These are phyloP conservation scores for Huso huso DNA, from an alignment of 2,797 vertebrate genomes.

Conservation along the genomic window DNA sequence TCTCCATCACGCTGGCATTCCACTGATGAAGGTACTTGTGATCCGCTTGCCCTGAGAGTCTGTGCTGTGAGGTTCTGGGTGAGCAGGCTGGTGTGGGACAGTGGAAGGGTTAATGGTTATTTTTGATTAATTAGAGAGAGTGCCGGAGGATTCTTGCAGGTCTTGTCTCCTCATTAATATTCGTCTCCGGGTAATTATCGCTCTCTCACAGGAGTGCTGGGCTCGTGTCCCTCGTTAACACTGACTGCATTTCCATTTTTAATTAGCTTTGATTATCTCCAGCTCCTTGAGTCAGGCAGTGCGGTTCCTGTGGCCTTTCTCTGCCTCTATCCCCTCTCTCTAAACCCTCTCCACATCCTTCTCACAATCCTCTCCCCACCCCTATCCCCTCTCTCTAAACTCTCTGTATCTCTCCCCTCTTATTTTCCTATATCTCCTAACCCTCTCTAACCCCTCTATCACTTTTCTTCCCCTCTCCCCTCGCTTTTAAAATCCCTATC, in stretches of 20 bases:
- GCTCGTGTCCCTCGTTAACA: slow-evolving; percentile 8
- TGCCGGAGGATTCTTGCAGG: neutral
- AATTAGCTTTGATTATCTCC: slow-evolving; percentile 5
- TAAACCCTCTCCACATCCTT: neutral
- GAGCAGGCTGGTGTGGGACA: too few relatives aligned
- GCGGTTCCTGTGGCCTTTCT: neutral
- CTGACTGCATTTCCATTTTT: slow-evolving; percentile 3
- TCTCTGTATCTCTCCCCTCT: slow-evolving; percentile 12
- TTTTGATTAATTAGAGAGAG: too few relatives aligned
- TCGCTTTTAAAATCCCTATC: neutral
- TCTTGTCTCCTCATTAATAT: slow-evolving; percentile 5
- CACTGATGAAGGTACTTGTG: too few relatives aligned
- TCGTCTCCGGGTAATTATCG: neutral
- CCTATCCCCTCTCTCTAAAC: slow-evolving; percentile 8
- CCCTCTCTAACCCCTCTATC: slow-evolving; percentile 31
- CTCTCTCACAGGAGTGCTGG: neutral
- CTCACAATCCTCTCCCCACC: neutral
- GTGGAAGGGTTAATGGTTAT: too few relatives aligned
- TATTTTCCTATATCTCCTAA: slow-evolving; percentile 11
- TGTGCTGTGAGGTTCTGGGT: too few relatives aligned
- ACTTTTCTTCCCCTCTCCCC: slow-evolving; percentile 41
- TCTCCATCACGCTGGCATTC: too few relatives aligned
- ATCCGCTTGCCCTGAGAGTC: too few relatives aligned
- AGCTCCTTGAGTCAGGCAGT: neutral
- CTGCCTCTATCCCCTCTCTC: neutral